Evolutionary conservation across 1,140 invertebrate genomes (phyloP).

Genomic region (Drosophila asahinai): DNA sequence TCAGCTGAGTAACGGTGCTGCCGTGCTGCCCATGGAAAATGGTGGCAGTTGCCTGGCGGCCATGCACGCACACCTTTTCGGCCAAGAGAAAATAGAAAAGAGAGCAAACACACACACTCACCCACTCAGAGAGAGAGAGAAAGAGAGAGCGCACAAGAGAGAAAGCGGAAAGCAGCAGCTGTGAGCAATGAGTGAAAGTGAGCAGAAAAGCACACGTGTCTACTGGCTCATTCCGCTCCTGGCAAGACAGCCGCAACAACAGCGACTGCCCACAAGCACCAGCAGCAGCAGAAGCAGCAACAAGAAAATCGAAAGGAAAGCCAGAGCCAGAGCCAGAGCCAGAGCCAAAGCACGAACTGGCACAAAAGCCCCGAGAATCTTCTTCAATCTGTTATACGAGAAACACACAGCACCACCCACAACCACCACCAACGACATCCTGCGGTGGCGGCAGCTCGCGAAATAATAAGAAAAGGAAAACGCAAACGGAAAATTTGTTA

Average conservation of each 20-base stretch:
- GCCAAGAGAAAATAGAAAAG: slow-evolving; percentile 57
- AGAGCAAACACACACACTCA: slow-evolving; percentile 12
- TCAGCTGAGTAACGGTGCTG: slow-evolving; percentile 49
- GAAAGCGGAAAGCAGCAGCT: slow-evolving; percentile 60
- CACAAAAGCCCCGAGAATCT: slow-evolving; percentile 71
- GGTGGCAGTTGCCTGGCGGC: slow-evolving; percentile 65
- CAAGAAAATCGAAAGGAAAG: slow-evolving; percentile 74
- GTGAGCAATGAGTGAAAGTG: slow-evolving; percentile 79
- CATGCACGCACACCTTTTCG: slow-evolving; percentile 74
- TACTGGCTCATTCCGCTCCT: slow-evolving; percentile 52
- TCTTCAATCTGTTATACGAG: slow-evolving; percentile 52
- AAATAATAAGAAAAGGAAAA: slow-evolving; percentile 57
- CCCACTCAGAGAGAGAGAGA: neutral
- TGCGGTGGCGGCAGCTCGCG: slow-evolving; percentile 28
- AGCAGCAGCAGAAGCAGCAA: slow-evolving; percentile 56
- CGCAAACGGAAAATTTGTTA: slow-evolving; percentile 56
- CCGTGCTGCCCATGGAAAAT: slow-evolving; percentile 41
- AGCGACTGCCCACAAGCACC: slow-evolving; percentile 28
- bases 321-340: slow-evolving; percentile 23
- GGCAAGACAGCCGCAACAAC: slow-evolving; percentile 65
- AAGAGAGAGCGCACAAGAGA: slow-evolving; percentile 23
- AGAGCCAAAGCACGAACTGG: slow-evolving; percentile 64
- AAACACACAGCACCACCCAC: slow-evolving; percentile 24
- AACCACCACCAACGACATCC: slow-evolving; percentile 41
- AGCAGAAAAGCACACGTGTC: slow-evolving; percentile 82